Conservation (phyloP, 2,888 invertebrate species). For the Fragum fragum region DNA sequence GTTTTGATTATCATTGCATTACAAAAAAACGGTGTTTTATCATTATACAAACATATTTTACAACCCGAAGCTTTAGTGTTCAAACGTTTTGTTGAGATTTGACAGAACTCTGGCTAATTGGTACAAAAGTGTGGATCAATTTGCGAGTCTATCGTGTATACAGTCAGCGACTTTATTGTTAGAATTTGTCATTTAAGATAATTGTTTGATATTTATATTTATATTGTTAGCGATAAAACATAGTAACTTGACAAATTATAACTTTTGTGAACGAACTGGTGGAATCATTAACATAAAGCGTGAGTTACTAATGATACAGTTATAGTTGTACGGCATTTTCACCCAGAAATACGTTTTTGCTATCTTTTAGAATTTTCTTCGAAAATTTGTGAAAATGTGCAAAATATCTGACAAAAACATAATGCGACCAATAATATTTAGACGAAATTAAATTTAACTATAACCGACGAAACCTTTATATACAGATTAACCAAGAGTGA, state of each 20-base stretch:
- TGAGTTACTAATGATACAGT: background rate
- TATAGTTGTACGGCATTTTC: too few species aligned
- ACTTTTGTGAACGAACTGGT: background rate
- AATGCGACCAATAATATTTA: too few species aligned
- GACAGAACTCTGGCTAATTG: constrained; percentile 27
- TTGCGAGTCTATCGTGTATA: constrained; percentile 14
- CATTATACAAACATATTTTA: constrained; percentile 61
- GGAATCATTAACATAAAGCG: background rate
- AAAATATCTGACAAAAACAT: too few species aligned
- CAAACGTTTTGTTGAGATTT: constrained; percentile 9
- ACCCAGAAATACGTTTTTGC: too few species aligned
- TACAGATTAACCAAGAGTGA: too few species aligned
- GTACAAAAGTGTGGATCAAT: constrained; percentile 30
- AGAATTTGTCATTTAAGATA: background rate
- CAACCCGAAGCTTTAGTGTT: constrained; percentile 24
- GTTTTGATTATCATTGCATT: constrained; percentile 44
- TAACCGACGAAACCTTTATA: too few species aligned
- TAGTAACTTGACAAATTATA: background rate
- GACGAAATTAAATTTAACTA: too few species aligned
- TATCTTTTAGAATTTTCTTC: too few species aligned
- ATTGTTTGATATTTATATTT: constrained; percentile 15
- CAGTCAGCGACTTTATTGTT: background rate
- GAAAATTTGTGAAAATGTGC: too few species aligned
- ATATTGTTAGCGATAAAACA: constrained; percentile 25
- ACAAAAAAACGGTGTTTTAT: constrained; percentile 55